Evolutionary conservation across 2,797 vertebrate genomes (phyloP).

Genomic region (Thunnus albacares): DNA sequence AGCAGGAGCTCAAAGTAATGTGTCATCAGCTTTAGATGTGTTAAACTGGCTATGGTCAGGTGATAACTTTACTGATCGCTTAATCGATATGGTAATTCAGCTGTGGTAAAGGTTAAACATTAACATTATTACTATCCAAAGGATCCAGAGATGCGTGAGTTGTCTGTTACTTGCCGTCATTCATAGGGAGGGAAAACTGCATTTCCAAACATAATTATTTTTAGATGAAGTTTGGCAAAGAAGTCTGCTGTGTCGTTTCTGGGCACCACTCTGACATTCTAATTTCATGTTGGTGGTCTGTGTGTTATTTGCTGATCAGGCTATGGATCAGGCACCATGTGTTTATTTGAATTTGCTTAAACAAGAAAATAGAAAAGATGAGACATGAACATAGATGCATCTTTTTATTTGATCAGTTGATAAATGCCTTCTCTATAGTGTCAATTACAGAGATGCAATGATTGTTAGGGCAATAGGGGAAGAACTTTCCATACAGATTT

Average conservation of each 20-base stretch:
- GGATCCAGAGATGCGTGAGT: too few relatives aligned
- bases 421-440: slow-evolving; percentile 30
- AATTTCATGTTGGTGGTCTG: neutral
- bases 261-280: neutral
- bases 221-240: neutral
- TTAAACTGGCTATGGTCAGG: too few relatives aligned
- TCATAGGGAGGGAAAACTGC: too few relatives aligned
- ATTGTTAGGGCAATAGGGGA: slow-evolving; percentile 16
- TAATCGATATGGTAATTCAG: too few relatives aligned
- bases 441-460: slow-evolving; percentile 15
- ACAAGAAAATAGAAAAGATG: neutral
- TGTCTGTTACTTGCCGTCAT: too few relatives aligned
- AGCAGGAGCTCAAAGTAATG: too few relatives aligned
- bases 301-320: neutral
- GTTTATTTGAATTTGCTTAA: neutral
- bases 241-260: neutral
- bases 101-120: too few relatives aligned
- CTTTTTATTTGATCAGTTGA: slow-evolving; percentile 60
- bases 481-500: neutral
- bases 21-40: too few relatives aligned
- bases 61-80: too few relatives aligned
- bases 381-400: slow-evolving; percentile 47
- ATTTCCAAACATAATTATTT: too few relatives aligned
- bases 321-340: neutral
- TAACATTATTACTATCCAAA: too few relatives aligned